Conservation (phyloP, 2,888 invertebrate genomes). For the Caenorhabditis sp. region DNA sequence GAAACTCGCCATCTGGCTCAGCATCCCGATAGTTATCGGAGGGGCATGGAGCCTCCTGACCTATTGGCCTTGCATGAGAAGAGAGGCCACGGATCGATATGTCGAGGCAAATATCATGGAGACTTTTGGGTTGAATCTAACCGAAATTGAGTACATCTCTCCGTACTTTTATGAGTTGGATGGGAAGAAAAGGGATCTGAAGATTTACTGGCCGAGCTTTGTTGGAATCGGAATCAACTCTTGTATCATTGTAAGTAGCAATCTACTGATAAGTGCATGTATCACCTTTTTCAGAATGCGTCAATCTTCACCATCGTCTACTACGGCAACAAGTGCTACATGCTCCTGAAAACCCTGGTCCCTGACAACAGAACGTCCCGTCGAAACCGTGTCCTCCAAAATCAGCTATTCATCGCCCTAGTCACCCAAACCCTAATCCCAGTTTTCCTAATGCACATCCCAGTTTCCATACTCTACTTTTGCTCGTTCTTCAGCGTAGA, state of each 20-base stretch:
- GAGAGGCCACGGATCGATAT: conserved; percentile 25
- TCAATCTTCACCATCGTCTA: conserved; percentile 25
- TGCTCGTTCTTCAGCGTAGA: conserved; percentile 8
- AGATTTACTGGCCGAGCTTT: conserved; percentile 33
- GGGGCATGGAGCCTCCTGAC: conserved; percentile 14
- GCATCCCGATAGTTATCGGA: conserved; percentile 20
- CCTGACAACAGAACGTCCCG: neutral
- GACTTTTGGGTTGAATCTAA: conserved; percentile 5
- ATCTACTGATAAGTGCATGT: neutral
- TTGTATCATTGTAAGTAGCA: conserved; percentile 21
- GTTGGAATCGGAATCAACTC: conserved; percentile 31
- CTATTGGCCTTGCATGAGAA: conserved; percentile 25
- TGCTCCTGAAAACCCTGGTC: conserved; percentile 1
- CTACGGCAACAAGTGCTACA: conserved; percentile 35
- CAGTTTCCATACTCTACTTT: conserved; percentile 25
- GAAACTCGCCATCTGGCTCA: conserved; percentile 25
- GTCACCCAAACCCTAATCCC: conserved; percentile 35
- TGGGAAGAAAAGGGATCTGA: neutral
- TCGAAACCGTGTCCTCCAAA: conserved; percentile 28
- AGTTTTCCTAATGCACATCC: conserved; percentile 25
- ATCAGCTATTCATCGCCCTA: conserved; percentile 23
- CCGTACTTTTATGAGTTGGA: conserved; percentile 39
- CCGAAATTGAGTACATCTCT: conserved; percentile 31
- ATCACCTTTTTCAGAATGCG: conserved; percentile 26
- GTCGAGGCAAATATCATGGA: conserved; percentile 16